Conservation (phyloP, 2,797 vertebrate genomes). For the Xiphorhynchus erythropygius region DNA sequence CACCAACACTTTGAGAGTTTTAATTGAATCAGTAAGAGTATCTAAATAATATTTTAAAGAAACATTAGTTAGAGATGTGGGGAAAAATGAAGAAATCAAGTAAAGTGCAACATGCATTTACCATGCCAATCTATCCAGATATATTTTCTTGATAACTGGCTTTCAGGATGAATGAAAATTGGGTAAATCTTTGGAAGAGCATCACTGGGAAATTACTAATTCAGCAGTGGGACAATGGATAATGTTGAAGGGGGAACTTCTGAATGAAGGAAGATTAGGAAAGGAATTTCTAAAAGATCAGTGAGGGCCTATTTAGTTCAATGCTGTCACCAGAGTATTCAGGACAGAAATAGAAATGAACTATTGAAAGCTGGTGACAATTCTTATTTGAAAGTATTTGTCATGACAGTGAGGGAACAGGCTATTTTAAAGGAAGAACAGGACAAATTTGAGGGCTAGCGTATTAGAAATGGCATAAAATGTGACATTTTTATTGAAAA, state of each 20-base stretch:
- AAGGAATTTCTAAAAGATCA: neutral
- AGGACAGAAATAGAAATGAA: neutral
- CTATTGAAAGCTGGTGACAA: neutral
- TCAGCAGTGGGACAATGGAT: neutral
- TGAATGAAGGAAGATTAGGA: neutral
- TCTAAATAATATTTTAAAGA: neutral
- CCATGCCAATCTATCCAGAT: neutral
- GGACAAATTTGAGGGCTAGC: neutral
- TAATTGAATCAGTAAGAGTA: neutral
- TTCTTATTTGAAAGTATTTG: neutral
- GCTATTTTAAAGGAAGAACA: neutral
- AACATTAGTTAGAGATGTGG: neutral
- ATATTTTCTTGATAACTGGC: neutral
- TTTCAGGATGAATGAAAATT: neutral
- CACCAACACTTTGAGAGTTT: neutral
- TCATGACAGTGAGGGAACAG: neutral
- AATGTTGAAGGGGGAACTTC: neutral
- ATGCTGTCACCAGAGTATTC: neutral
- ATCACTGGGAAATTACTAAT: neutral
- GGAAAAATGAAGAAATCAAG: neutral
- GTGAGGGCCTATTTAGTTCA: neutral
- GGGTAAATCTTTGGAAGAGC: neutral
- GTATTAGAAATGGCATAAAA: neutral
- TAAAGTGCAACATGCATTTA: neutral
- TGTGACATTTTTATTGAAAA: neutral